Conservation (phyloP, 2,797 vertebrate species). For the Labeo calbasu region DNA sequence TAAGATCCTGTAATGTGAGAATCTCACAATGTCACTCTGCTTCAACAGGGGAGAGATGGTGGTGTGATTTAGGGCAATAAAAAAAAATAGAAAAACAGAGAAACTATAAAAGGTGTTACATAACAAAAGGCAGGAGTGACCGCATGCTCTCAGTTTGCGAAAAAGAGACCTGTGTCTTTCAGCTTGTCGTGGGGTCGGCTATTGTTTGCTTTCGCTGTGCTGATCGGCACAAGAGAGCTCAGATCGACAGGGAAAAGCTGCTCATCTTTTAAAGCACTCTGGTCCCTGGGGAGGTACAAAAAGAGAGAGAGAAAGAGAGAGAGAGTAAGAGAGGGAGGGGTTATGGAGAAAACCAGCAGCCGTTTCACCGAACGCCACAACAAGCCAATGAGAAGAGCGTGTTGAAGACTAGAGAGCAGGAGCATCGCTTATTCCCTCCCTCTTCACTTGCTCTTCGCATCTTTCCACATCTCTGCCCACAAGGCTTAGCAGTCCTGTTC, state of each 20-base stretch:
- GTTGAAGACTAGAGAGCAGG: constrained; percentile 25
- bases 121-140: constrained; percentile 36
- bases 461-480: constrained; percentile 31
- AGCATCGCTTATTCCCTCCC: constrained; percentile 55
- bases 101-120: constrained; percentile 14
- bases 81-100: constrained; percentile 7
- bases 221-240: constrained; percentile 52
- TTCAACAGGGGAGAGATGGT: constrained; percentile 25
- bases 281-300: constrained; percentile 55
- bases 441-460: constrained; percentile 34
- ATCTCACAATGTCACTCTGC: not conserved
- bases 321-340: constrained; percentile 40
- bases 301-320: constrained; percentile 29
- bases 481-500: constrained; percentile 19
- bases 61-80: not conserved
- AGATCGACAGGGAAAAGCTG: constrained; percentile 65
- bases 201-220: constrained; percentile 72
- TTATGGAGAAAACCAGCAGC: constrained; percentile 44
- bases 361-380: constrained; percentile 36
- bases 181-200: constrained; percentile 62
- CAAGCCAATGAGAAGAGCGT: constrained; percentile 57
- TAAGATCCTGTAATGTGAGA: not conserved
- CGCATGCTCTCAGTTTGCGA: constrained; percentile 14
- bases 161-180: constrained; percentile 45
- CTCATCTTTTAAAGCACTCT: constrained; percentile 76